These are phyloP conservation scores for Trichoplusia ni DNA, from an alignment of 1,140 invertebrate genomes.

Conservation along the genomic window DNA sequence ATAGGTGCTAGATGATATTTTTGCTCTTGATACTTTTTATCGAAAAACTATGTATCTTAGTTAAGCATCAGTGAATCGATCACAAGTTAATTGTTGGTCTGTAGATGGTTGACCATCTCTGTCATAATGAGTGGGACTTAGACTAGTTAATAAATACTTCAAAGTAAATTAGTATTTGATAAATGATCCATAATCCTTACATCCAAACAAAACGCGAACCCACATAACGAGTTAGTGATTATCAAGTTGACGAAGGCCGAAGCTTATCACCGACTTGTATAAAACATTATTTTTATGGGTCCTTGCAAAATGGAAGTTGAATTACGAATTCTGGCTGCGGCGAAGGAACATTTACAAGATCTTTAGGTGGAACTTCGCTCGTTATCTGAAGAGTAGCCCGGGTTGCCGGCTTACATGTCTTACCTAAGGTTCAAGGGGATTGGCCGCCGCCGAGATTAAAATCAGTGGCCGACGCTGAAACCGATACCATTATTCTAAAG, in stretches of 20 bases:
- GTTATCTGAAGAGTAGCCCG: slow-evolving; percentile 35
- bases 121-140: too few relatives aligned
- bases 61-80: too few relatives aligned
- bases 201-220: neutral
- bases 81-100: too few relatives aligned
- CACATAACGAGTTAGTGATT: slow-evolving; percentile 11
- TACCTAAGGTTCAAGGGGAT: slow-evolving; percentile 23
- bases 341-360: slow-evolving; percentile 37
- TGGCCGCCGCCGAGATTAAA: slow-evolving; percentile 15
- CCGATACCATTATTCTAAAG: slow-evolving; percentile 12
- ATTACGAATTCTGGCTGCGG: slow-evolving; percentile 36
- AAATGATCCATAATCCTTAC: too few relatives aligned
- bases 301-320: slow-evolving; percentile 34
- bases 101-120: too few relatives aligned
- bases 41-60: too few relatives aligned
- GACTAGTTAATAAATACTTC: too few relatives aligned
- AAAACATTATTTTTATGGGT: slow-evolving; percentile 36
- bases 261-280: slow-evolving; percentile 25
- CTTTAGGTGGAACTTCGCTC: slow-evolving; percentile 34
- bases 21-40: too few relatives aligned
- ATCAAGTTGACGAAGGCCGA: slow-evolving; percentile 5
- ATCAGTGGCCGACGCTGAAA: slow-evolving; percentile 2
- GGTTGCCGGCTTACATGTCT: slow-evolving; percentile 20
- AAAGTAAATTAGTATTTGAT: too few relatives aligned
- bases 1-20: neutral